Base-by-base conservation (phyloP, 2,888 invertebrate genomes). In the Andrena chrysosceles region DNA sequence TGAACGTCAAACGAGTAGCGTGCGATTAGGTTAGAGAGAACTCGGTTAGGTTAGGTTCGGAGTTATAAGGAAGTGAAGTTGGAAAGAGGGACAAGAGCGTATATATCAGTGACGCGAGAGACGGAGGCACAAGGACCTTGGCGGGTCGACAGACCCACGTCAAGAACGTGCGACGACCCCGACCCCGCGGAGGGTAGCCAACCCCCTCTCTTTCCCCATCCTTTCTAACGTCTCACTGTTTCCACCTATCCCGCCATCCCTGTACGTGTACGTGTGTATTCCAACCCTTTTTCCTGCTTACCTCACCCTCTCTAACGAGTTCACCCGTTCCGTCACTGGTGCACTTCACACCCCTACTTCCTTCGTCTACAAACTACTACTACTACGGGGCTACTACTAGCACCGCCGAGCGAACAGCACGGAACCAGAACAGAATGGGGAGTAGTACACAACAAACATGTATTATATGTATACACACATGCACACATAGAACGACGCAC, bases 151-250 rank as follows among this genome's bases (percentile, higher is more conserved):
- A 91, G 91, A 91, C 91, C 90, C 91, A 89, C 91, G 87, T 90
- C 90, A 91, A 91, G 91, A 93, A 93, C 93, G 93, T 93, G 89
- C 93, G 92, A 93, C 93, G 93, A 93, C 93, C 93, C 92, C 92
- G 89, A 87, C 87, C 85, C 85, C 90, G 83, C 85, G 67, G 49
- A 76, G 77, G 81, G 77, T 79, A 77, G 69, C 67, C 85, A 86
- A 85, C 83, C 86, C 83, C 83, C 83, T 74, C 48, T 76, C 54
- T 54, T 23, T 66, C 64, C 63, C 76, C 59, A 67, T 49, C 29
- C 71, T 54, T 75, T 66, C 68, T 85, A 76, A 63, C 73, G 20
- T 75, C 54, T 77, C 73, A 70, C 69, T 77, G 33, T 83, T 77
- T 62, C 42, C 82, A 84, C 79, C 73, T 66, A 77, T 78, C 66